Evolutionary conservation across 1,140 invertebrate species (phyloP).

Genomic region (Bombus difficillimus): DNA sequence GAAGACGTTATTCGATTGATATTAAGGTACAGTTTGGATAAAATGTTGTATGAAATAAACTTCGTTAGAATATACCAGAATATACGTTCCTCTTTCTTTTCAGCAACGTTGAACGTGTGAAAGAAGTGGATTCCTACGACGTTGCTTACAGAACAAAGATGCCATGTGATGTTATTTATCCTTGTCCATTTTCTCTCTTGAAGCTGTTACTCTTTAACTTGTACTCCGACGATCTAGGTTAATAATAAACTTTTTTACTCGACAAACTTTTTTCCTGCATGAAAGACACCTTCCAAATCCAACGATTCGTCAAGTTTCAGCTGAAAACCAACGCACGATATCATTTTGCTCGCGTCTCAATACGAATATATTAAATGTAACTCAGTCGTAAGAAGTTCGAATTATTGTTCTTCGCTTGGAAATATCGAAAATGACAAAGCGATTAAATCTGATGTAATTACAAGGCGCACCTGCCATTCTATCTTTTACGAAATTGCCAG

Average conservation of each 20-base stretch:
- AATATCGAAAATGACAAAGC: not conserved
- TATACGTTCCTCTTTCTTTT: conserved; percentile 55
- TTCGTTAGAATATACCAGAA: not conserved
- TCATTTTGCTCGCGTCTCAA: not conserved
- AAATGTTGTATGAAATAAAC: not conserved
- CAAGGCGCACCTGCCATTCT: too few species aligned
- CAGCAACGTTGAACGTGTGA: conserved; percentile 71
- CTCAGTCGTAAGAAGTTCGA: not conserved
- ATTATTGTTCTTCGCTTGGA: not conserved
- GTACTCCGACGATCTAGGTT: conserved; percentile 35
- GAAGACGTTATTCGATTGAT: conserved; percentile 87
- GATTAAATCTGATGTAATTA: not conserved
- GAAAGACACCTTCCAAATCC: not conserved
- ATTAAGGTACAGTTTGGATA: conserved; percentile 82
- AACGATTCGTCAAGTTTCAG: not conserved
- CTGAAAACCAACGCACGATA: not conserved
- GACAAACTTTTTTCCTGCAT: not conserved
- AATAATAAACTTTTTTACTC: conserved; percentile 5
- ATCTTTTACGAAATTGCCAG: too few species aligned
- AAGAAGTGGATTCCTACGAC: conserved; percentile 73
- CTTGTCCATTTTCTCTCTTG: conserved; percentile 78
- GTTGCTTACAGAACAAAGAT: conserved; percentile 65
- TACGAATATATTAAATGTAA: not conserved
- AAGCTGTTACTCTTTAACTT: conserved; percentile 70
- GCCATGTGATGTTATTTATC: conserved; percentile 73